Percentiles rank a stretch among this genome's conserved stretches.
phyloP scores from a whole-genome alignment of 2,113 vertebrate genomes.

The Otolemur garnettii region DNA sequence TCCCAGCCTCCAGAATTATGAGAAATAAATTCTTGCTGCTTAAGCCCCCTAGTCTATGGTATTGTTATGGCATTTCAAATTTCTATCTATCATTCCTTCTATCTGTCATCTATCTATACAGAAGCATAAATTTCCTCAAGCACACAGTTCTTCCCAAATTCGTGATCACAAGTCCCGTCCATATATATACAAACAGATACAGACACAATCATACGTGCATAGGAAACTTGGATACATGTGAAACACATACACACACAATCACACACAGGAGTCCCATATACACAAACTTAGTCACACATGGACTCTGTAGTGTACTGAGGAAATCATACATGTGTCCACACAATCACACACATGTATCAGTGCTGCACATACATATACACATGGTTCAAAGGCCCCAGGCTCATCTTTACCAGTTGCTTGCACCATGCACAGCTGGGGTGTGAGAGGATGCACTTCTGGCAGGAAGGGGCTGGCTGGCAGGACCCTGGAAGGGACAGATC shows the following conservation, averaged over 20 bases:
- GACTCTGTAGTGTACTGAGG: not conserved
- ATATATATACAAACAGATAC: not conserved
- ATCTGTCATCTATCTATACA: not conserved
- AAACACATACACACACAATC: not conserved
- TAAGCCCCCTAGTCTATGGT: not conserved
- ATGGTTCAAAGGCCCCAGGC: not conserved
- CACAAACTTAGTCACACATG: not conserved
- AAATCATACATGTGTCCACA: not conserved
- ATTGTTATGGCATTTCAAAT: not conserved
- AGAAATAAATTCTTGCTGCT: conserved; percentile 40
- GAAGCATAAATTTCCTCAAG: not conserved
- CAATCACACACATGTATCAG: not conserved
- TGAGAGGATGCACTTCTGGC: conserved; percentile 83
- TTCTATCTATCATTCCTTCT: not conserved
- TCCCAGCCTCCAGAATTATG: not conserved
- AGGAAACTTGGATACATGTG: not conserved
- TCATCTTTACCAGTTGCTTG: conserved; percentile 83
- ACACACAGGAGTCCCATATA: not conserved
- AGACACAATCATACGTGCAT: not conserved
- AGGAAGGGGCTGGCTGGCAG: conserved; percentile 83
- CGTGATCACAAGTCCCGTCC: not conserved
- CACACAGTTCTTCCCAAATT: not conserved
- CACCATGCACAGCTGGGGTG: conserved; percentile 87
- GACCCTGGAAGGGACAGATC: conserved; percentile 33
- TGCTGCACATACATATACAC: not conserved